Evolutionary conservation across 2,797 vertebrate species (phyloP), one percentile per base, ranked within the genome.

Genomic region (Psittacula echo): DNA sequence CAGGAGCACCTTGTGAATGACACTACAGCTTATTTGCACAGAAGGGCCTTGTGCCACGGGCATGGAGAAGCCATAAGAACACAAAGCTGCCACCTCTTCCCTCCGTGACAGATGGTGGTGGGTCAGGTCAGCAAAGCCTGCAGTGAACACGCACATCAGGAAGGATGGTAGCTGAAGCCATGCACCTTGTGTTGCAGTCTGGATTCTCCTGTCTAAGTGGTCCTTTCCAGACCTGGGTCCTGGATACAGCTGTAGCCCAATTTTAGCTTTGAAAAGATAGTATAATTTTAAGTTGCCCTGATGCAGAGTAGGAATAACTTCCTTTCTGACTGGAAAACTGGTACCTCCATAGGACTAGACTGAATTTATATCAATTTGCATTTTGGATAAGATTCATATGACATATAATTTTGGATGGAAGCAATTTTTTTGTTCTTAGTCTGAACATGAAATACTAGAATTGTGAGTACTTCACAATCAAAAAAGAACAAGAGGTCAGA

Each of bases 1-100:
- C 89, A 95, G 2, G 32, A 81, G 24, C 80, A 39, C 75, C 89
- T 94, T 84, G 72, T 22, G 81, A 88, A 51, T 50, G 85, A 78
- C 87, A 65, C 20, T 6, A 5, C 16, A 34, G 39, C 66, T 32
- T 14, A 42, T 44, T 34, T 39, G 32, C 22, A 32, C 54, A 11
- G 77, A 89, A 76, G 64, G 84, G 79, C 74, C 84, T 42, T 2
- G 9, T 68, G 93, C 89, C 91, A 75, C 5, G 19, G 60, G 37
- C 91, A 51, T 41, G 23, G 90, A 73, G 93, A 95, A 34, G 51
- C 14, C 15, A 20, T 13, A 13, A 11, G 75, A 65, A 3, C 67
- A 13, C 7, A 47, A 74, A 41, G 7, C 37, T 26, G 72, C 66
- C 22, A 18, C 7, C 26, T 76, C 61, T 32, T 61, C 70, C 41